Evolutionary conservation across 1,140 invertebrate species (phyloP), one percentile per base, ranked within the genome.

Genomic region (Polypedilum vanderplanki): DNA sequence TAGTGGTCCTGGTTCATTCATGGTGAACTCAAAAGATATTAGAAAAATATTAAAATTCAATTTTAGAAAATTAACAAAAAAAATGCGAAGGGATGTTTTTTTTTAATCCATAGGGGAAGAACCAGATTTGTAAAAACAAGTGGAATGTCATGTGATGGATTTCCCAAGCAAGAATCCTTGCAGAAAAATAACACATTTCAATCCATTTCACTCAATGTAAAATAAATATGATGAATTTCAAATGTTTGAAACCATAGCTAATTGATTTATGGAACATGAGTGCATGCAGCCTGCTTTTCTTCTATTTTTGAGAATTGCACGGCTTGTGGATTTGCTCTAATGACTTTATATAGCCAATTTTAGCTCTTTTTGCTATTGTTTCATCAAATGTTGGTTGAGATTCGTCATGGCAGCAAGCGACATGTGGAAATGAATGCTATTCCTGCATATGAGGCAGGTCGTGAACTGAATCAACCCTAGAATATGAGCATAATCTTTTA

Each of bases 131-230:
- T 18, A 20, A 18, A 70, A 70, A 70, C 20, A 70, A 70, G 17
- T 70, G 65, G 20, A 70, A 70, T 70, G 65, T 18, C 65, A 70
- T 70, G 65, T 70, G 65, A 70, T 70, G 65, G 15, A 18, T 70
- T 70, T 70, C 65, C 18, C 65, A 70, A 20, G 18, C 17, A n/a
- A 70, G 8, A 18, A 70, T 70, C 9, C 7, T 17, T 67, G 65
- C 65, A 22, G 17, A 70, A 70, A 18, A 70, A 70, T 70, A 20
- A 70, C 15, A 70, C 15, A 70, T 22, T 22, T 70, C 5, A 22
- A 22, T 1, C 20, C 17, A 18, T 57, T 33, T n/a, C 8, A 12
- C 12, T n/a, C 12, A 57, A 57, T n/a, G 3, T 15, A 57, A 57
- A 15, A n/a, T 57, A n/a, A 57, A 57, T n/a, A 57, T n/a, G n/a